Base-by-base conservation (phyloP, 2,113 vertebrate genomes). In the Nipponia nippon region DNA sequence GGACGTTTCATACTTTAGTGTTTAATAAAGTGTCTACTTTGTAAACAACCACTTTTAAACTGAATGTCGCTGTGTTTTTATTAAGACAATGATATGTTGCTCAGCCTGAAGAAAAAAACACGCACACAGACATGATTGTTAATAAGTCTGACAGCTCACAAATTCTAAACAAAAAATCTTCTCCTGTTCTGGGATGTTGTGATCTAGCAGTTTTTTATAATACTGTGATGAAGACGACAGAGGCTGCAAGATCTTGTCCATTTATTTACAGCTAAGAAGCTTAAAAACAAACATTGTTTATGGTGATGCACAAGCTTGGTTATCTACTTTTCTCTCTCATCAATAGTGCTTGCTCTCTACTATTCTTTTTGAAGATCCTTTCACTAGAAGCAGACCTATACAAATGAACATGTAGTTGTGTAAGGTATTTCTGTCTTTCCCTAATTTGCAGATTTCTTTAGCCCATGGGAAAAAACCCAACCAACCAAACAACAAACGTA, bases 201-300 rank as follows among this genome's bases (percentile, higher is more conserved):
- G 61, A 46, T 84, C 52, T 15, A 78, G 34, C 32, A 66, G 55
- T 82, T 83, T 85, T 80, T 85, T 85, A 66, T 71, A 89, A 61
- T 55, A 23, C 26, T 59, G 26, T 79, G 62, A 92, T 91, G 80
- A 93, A 79, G 46, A 62, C 92, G 92, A 83, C 86, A 96, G 77
- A 50, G 66, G 13, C 62, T 87, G 62, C 10, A 80, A 87, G 70
- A 85, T 91, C 49, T 87, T 29, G 50, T 73, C 50, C 15, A 4
- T 49, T 95, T 89, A 77, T 96, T 95, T 95, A 91, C 62, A 93
- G 5, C 30, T 42, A 44, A 81, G 52, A 40, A 76, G 66, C 73
- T 89, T 91, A 79, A 95, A 95, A 36, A 5, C 21, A 83, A 87
- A 44, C 12, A 56, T 30, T 78, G 29, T 91, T 94, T 89, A 62